Conservation (phyloP, 2,888 invertebrate genomes). For the Amphimallon solstitiale region DNA sequence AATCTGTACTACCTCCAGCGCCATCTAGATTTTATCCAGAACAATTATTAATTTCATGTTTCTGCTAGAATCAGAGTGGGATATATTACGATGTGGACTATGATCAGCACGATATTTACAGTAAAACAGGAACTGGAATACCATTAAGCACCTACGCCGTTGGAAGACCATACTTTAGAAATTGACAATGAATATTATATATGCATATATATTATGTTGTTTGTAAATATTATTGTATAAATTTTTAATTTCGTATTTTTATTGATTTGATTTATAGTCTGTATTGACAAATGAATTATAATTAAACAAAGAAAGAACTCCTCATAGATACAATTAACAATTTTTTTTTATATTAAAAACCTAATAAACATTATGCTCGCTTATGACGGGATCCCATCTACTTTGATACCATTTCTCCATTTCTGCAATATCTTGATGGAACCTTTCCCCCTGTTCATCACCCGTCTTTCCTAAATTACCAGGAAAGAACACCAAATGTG, state of each 20-base stretch:
- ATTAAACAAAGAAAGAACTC: no score
- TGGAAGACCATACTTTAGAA: conserved; percentile 73
- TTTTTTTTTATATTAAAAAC: no score
- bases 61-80: conserved; percentile 84
- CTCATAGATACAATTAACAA: no score
- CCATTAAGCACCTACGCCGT: conserved; percentile 87
- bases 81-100: conserved; percentile 92
- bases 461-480: no score
- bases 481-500: no score
- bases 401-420: no score
- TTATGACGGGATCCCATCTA: no score
- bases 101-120: conserved; percentile 70
- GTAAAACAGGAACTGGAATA: conserved; percentile 73
- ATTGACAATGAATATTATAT: conserved; percentile 56
- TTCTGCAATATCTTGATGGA: no score
- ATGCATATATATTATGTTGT: not conserved
- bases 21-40: no score
- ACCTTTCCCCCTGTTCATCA: no score
- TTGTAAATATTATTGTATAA: conserved; percentile 29
- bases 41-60: conserved; percentile 31
- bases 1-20: no score
- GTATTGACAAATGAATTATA: conserved; percentile 5
- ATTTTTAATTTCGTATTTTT: not conserved
- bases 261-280: conserved; percentile 3
- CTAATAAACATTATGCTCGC: no score